These are phyloP conservation scores for Gallinago undulata DNA, from an alignment of 2,113 vertebrate species.

Conservation along the genomic window DNA sequence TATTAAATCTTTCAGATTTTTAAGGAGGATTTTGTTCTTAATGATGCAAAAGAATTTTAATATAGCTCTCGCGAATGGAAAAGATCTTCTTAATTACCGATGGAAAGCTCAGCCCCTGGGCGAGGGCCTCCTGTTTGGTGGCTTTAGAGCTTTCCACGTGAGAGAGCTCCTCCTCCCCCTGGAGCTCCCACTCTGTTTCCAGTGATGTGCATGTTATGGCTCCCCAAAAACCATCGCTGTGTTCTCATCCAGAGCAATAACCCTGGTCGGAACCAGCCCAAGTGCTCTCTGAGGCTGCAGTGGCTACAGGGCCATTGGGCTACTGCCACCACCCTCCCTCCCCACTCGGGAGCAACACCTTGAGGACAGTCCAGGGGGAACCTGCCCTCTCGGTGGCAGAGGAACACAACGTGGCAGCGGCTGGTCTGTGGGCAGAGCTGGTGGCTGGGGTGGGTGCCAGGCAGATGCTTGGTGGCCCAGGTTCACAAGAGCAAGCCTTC, in stretches of 20 bases:
- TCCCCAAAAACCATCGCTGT: background rate
- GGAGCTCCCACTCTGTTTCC: background rate
- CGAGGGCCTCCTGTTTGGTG: background rate
- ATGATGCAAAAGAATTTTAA: background rate
- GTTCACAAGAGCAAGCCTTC: rapidly evolving
- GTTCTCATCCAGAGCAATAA: background rate
- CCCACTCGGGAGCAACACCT: background rate
- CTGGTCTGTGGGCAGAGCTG: background rate
- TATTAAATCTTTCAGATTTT: conserved; percentile 8
- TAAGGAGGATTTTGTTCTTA: background rate
- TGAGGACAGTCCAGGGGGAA: background rate
- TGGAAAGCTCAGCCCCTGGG: background rate
- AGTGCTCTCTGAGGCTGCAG: background rate
- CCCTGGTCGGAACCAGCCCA: background rate
- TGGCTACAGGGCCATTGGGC: rapidly evolving
- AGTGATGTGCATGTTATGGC: background rate
- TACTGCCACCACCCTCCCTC: background rate
- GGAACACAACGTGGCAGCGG: rapidly evolving
- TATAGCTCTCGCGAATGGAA: background rate
- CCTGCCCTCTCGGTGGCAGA: background rate
- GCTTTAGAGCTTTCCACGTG: background rate
- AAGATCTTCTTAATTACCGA: background rate
- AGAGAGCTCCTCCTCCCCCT: background rate
- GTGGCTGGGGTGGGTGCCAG: background rate
- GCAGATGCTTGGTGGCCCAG: background rate